phyloP scores from a whole-genome alignment of 1,140 invertebrate genomes.

The Conus betulinus region DNA sequence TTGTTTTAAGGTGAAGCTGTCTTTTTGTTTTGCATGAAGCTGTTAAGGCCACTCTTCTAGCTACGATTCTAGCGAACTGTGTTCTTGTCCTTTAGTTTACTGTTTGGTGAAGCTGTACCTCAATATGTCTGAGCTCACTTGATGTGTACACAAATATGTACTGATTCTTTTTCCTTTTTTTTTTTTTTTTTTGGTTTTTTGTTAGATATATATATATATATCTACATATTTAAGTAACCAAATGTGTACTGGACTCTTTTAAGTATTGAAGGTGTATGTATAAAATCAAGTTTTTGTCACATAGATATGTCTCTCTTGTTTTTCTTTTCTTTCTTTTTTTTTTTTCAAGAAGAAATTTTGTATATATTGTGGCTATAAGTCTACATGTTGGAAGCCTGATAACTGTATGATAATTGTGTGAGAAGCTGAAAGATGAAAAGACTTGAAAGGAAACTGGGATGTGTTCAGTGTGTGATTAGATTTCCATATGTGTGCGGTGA shows the following conservation, averaged over 20 bases:
- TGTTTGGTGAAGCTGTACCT: slow-evolving; percentile 1
- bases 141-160: too few relatives aligned
- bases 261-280: too few relatives aligned
- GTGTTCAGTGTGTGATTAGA: not conserved
- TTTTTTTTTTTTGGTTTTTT: not conserved
- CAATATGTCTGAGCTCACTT: not conserved
- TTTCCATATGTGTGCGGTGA: too few relatives aligned
- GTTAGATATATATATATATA: not conserved
- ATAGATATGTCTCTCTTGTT: too few relatives aligned
- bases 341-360: not conserved
- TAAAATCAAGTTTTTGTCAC: too few relatives aligned
- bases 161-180: not conserved
- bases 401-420: not conserved
- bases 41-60: not conserved
- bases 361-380: slow-evolving; percentile 4
- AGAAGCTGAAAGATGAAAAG: slow-evolving; percentile 3
- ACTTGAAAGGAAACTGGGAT: not conserved
- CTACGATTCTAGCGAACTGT: not conserved
- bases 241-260: not conserved
- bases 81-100: not conserved
- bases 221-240: not conserved
- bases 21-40: not conserved
- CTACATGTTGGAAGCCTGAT: not conserved
- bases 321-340: not conserved
- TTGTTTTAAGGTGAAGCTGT: too few relatives aligned